A percentile compares a stretch with the other conserved stretches of the same genome.
phyloP scores from a whole-genome alignment of 1,140 invertebrate species.

The Drosophila obscura region DNA sequence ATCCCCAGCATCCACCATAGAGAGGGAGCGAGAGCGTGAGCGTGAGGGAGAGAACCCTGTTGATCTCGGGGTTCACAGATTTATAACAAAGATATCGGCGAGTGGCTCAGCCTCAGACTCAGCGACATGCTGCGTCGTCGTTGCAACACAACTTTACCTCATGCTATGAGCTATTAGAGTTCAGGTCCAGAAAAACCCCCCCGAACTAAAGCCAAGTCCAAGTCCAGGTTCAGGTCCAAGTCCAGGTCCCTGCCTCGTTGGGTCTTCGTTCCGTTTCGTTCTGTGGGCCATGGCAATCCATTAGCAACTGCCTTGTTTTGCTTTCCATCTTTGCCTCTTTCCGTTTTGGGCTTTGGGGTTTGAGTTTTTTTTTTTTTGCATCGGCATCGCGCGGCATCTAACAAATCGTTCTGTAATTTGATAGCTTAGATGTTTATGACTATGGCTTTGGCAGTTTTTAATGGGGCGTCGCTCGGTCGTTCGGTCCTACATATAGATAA shows the following conservation, averaged over 20 bases:
- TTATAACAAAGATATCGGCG: slow-evolving; percentile 81
- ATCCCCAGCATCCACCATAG: slow-evolving; percentile 34
- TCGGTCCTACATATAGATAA: background rate
- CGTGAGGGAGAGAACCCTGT: slow-evolving; percentile 30
- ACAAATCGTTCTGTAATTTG: slow-evolving; percentile 83
- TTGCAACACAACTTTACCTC: slow-evolving; percentile 36
- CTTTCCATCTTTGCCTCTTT: slow-evolving; percentile 24
- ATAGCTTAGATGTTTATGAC: slow-evolving; percentile 82
- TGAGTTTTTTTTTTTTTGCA: slow-evolving; percentile 40
- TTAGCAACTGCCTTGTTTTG: slow-evolving; percentile 57
- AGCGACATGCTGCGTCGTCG: slow-evolving; percentile 68
- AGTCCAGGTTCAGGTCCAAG: slow-evolving; percentile 17
- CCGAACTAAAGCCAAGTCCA: slow-evolving; percentile 43
- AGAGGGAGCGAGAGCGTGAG: background rate
- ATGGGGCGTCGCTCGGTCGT: slow-evolving; percentile 51
- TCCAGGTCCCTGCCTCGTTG: slow-evolving; percentile 3
- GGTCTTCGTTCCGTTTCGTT: slow-evolving; percentile 14
- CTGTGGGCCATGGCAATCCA: slow-evolving; percentile 39
- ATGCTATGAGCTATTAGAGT: slow-evolving; percentile 81
- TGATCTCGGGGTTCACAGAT: slow-evolving; percentile 78
- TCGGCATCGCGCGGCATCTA: slow-evolving; percentile 65
- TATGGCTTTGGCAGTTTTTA: slow-evolving; percentile 74
- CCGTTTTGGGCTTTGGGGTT: slow-evolving; percentile 18
- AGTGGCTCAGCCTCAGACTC: slow-evolving; percentile 33
- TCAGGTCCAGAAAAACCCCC: slow-evolving; percentile 28